Evolutionary conservation across 2,888 invertebrate genomes (phyloP), one percentile per base, ranked within the genome.

Genomic region (Amphipyra tragopoginis): DNA sequence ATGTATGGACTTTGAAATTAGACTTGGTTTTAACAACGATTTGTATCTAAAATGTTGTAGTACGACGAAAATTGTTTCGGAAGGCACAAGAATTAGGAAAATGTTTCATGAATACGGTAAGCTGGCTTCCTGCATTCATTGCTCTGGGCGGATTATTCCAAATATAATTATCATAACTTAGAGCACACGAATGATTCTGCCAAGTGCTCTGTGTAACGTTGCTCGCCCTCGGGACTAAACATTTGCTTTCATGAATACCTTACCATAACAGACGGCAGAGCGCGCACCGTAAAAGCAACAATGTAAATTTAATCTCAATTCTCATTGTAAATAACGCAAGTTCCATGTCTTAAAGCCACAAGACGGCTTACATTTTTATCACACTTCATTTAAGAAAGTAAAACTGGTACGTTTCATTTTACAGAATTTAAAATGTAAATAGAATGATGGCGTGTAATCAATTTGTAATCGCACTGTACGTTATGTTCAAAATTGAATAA

Each of bases 171-270:
- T 87, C 91, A 92, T 93, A 93, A 90, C 86, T 91, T 90, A 84
- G 80, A 80, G 81, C 82, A 80, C 84, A 69, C 82, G 82, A 87
- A 82, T 84, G 86, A 86, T 89, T 87, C 88, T 84, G 75, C 79
- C 75, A 75, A 81, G 84, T 81, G 81, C 83, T 81, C 82, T 79
- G 77, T 65, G 70, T 65, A 77, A 72, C 73, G 76, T 75, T 75
- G 78, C 81, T 66, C 75, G 78, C 81, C 90, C 83, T 75, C 78
- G 89, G 89, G 91, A 90, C 87, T 81, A 87, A 91, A 89, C 91
- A 90, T 90, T 92, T 88, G 86, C 90, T 89, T 89, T 92, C 91
- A 92, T 92, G 93, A 92, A 93, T 93, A 91, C 90, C 89, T 90
- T 92, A 91, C 87, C 90, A 91, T 89, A 91, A 90, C 91, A 91